These are phyloP conservation scores for Mylabris sibirica DNA, from an alignment of 2,888 invertebrate species.

Conservation along the genomic window DNA sequence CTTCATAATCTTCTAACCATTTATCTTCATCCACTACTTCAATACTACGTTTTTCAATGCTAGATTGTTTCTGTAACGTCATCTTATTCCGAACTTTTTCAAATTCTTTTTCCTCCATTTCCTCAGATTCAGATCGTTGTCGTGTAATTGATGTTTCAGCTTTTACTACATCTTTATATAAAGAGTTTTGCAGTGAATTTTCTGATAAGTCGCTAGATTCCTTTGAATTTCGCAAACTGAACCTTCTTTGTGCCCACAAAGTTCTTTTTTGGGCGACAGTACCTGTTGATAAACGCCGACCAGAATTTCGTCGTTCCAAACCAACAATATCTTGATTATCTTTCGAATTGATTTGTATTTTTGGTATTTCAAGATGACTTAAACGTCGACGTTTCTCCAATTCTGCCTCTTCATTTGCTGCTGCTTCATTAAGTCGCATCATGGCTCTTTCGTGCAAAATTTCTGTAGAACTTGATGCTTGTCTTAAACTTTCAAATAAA, in stretches of 20 bases:
- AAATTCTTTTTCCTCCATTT: slow-evolving; percentile 56
- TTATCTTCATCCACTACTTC: slow-evolving; percentile 56
- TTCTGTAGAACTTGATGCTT: slow-evolving; percentile 83
- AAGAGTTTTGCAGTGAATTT: slow-evolving; percentile 47
- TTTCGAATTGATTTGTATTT: slow-evolving; percentile 64
- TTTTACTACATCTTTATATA: slow-evolving; percentile 43
- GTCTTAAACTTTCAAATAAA: slow-evolving; percentile 67
- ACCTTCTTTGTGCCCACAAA: slow-evolving; percentile 55
- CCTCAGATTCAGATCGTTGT: slow-evolving; percentile 56
- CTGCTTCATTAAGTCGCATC: slow-evolving; percentile 81
- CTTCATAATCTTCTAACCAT: slow-evolving; percentile 61
- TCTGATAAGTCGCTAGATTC: slow-evolving; percentile 51
- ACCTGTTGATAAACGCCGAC: slow-evolving; percentile 64
- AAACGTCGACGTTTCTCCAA: slow-evolving; percentile 45
- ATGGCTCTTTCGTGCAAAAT: slow-evolving; percentile 82
- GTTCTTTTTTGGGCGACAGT: slow-evolving; percentile 55
- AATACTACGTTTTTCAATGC: slow-evolving; percentile 48
- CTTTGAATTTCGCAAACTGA: slow-evolving; percentile 51
- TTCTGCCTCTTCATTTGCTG: slow-evolving; percentile 76
- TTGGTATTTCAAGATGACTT: slow-evolving; percentile 48
- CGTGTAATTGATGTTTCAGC: slow-evolving; percentile 45
- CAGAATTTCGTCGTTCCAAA: slow-evolving; percentile 62
- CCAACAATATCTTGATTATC: slow-evolving; percentile 62
- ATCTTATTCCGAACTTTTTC: slow-evolving; percentile 54
- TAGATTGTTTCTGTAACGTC: slow-evolving; percentile 41